Conservation (phyloP, 2,797 vertebrate genomes). For the Naso thynnoides region DNA sequence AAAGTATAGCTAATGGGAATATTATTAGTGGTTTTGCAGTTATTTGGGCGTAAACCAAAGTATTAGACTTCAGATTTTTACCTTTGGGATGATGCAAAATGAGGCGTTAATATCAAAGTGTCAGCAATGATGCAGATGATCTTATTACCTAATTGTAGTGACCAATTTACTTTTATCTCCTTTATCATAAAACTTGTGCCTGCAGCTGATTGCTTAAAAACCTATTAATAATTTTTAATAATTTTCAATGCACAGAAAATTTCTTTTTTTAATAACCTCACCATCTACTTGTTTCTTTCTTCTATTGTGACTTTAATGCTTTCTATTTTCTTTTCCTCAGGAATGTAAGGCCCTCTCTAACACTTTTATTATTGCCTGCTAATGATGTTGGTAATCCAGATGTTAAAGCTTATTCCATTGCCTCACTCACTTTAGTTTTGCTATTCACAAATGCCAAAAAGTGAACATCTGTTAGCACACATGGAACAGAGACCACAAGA, state of each 20-base stretch:
- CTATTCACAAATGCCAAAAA: slow-evolving; percentile 7
- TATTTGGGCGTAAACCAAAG: not conserved
- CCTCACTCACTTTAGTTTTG: slow-evolving; percentile 13
- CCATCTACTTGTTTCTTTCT: not conserved
- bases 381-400: slow-evolving; percentile 42
- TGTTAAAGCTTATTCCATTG: slow-evolving; percentile 32
- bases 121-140: not conserved
- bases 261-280: not conserved
- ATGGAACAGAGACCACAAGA: slow-evolving; percentile 31
- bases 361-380: slow-evolving; percentile 27
- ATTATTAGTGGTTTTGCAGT: not conserved
- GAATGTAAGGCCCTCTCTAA: slow-evolving; percentile 7
- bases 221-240: not conserved
- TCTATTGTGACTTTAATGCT: not conserved
- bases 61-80: not conserved
- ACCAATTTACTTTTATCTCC: too few species aligned
- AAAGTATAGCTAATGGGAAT: not conserved
- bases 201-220: not conserved
- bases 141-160: too few species aligned
- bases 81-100: too few species aligned
- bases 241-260: not conserved
- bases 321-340: slow-evolving; percentile 13
- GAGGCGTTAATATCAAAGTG: not conserved
- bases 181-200: not conserved
- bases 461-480: slow-evolving; percentile 35